These are phyloP conservation scores for Osmerus eperlanus DNA, from an alignment of 2,113 vertebrate genomes.

Conservation along the genomic window DNA sequence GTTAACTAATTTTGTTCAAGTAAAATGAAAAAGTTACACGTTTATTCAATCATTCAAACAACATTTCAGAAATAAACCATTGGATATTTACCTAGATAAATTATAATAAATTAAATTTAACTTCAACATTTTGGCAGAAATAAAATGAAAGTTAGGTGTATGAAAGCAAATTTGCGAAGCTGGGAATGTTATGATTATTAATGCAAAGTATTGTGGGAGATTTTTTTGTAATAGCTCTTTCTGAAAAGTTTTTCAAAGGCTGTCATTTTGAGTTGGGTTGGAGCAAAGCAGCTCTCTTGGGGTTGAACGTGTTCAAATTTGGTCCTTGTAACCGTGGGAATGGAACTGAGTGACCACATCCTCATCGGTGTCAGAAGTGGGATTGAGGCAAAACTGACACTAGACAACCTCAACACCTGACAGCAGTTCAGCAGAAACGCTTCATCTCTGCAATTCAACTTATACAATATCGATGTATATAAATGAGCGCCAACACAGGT, in stretches of 20 bases:
- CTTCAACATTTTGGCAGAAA: constrained; percentile 31
- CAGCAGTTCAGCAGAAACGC: constrained; percentile 25
- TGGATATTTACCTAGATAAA: constrained; percentile 39
- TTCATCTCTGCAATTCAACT: constrained; percentile 40
- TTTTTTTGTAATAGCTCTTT: constrained; percentile 34
- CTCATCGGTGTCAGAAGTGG: constrained; percentile 60
- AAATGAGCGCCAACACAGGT: constrained; percentile 18
- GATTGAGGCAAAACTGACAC: constrained; percentile 61
- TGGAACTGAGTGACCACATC: constrained; percentile 52
- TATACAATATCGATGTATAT: background rate
- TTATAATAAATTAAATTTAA: constrained; percentile 37
- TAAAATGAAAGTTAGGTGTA: constrained; percentile 24
- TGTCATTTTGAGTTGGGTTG: constrained; percentile 64
- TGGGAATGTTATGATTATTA: constrained; percentile 62
- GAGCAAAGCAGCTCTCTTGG: constrained; percentile 57
- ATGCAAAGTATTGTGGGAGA: constrained; percentile 44
- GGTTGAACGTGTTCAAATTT: constrained; percentile 67
- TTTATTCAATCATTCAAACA: constrained; percentile 37
- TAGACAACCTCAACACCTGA: constrained; percentile 26
- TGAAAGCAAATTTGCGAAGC: constrained; percentile 56
- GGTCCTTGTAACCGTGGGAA: constrained; percentile 73
- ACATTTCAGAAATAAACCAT: constrained; percentile 35
- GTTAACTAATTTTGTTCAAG: constrained; percentile 53
- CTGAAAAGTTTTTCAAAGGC: constrained; percentile 54
- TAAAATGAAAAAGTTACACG: constrained; percentile 44